Conservation (phyloP, 35 echinoderm and acorn worm species). For the Apostichopus parvimensis region DNA sequence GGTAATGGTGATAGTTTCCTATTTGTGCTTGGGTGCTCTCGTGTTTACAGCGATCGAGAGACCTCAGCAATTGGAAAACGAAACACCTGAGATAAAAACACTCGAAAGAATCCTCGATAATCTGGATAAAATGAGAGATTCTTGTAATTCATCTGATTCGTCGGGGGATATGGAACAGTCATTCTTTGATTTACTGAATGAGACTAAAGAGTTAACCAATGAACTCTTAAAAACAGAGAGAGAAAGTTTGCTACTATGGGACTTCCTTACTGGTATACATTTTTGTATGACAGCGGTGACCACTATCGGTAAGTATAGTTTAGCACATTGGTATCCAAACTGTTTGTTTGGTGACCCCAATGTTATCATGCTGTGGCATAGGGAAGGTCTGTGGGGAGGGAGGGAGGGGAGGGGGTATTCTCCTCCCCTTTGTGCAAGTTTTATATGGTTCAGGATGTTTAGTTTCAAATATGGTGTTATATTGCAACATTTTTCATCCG, state of each 20-base stretch:
- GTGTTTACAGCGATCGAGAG: conserved; percentile 8
- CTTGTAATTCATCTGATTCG: not conserved
- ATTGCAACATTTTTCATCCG: too few species aligned
- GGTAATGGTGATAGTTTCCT: not conserved
- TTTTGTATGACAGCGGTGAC: conserved; percentile 45
- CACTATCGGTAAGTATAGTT: conserved; percentile 29
- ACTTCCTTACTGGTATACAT: conserved; percentile 19
- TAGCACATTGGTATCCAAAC: too few species aligned
- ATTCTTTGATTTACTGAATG: not conserved
- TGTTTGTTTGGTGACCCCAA: too few species aligned
- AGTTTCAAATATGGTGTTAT: too few species aligned
- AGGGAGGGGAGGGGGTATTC: too few species aligned
- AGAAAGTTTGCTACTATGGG: not conserved
- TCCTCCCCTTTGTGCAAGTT: too few species aligned
- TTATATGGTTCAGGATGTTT: too few species aligned
- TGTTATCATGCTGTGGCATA: too few species aligned
- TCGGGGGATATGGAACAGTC: not conserved
- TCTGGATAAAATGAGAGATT: not conserved
- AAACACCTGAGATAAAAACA: not conserved
- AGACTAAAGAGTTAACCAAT: not conserved
- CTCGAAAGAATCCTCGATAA: not conserved
- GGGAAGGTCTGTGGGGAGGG: too few species aligned
- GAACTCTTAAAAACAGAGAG: not conserved
- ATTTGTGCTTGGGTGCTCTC: not conserved
- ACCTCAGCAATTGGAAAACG: not conserved